Evolutionary conservation across 2,113 vertebrate species (phyloP).

Genomic region (Pongo abelii): DNA sequence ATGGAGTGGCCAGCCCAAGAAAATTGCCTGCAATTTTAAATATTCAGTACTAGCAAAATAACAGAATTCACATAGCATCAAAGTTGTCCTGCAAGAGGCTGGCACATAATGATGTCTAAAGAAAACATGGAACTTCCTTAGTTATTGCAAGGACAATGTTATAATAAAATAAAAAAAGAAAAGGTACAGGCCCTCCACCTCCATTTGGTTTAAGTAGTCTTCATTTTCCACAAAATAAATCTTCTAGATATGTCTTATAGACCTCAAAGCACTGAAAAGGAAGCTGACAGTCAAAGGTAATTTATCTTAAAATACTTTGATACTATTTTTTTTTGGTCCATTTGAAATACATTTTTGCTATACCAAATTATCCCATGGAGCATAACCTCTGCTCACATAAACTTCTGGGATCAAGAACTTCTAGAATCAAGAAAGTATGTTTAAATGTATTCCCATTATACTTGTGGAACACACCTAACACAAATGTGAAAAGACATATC

Average conservation of each 20-base stretch:
- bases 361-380: background rate
- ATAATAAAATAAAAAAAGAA: background rate
- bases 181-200: background rate
- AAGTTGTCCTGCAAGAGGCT: background rate
- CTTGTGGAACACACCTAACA: background rate
- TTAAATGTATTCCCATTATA: background rate
- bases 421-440: background rate
- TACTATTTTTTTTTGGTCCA: background rate
- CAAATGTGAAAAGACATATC: background rate
- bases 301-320: background rate
- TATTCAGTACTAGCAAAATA: background rate
- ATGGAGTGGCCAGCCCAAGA: background rate
- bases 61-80: background rate
- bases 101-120: background rate
- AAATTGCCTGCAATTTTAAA: no score
- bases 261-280: background rate
- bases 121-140: background rate
- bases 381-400: background rate
- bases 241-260: background rate
- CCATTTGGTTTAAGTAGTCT: background rate
- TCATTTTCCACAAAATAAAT: background rate
- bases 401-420: constrained; percentile 18
- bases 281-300: background rate
- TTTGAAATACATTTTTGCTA: background rate
- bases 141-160: background rate